Conservation (phyloP, 2,113 vertebrate species). For the Gadus macrocephalus region DNA sequence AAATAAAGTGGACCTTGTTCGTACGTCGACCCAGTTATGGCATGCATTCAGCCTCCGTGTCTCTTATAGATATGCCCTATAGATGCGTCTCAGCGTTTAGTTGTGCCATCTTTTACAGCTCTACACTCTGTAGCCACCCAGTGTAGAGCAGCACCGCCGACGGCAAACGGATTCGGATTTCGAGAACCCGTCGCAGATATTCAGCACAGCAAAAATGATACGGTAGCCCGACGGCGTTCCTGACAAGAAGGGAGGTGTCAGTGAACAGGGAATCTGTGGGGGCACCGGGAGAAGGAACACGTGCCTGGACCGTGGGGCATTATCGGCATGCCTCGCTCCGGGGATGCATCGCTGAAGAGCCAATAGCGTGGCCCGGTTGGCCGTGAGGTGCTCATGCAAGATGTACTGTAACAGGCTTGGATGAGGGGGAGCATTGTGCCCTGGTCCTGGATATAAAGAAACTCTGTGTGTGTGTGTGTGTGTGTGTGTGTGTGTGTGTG, state of each 20-base stretch:
- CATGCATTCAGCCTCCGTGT: not conserved
- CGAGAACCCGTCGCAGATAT: slow-evolving; percentile 18
- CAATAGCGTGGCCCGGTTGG: slow-evolving; percentile 19
- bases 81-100: not conserved
- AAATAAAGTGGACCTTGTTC: not conserved
- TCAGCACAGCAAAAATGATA: slow-evolving; percentile 35
- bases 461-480: slow-evolving; percentile 30
- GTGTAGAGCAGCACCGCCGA: too few relatives aligned
- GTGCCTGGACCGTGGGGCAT: slow-evolving; percentile 40
- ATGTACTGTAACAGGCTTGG: slow-evolving; percentile 28
- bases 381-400: slow-evolving; percentile 43
- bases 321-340: slow-evolving; percentile 30
- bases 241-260: slow-evolving; percentile 48
- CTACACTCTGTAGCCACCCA: too few relatives aligned
- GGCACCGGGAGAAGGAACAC: slow-evolving; percentile 36
- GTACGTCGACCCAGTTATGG: not conserved
- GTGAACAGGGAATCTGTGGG: slow-evolving; percentile 33
- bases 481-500: too few relatives aligned
- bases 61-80: not conserved
- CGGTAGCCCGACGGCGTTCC: slow-evolving; percentile 24
- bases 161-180: not conserved
- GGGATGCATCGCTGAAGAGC: slow-evolving; percentile 40
- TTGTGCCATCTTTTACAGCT: not conserved
- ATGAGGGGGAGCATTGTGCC: slow-evolving; percentile 49
- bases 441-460: slow-evolving; percentile 43